Base-by-base conservation (phyloP, 1,140 invertebrate genomes). In the Tigriopus japonicus region DNA sequence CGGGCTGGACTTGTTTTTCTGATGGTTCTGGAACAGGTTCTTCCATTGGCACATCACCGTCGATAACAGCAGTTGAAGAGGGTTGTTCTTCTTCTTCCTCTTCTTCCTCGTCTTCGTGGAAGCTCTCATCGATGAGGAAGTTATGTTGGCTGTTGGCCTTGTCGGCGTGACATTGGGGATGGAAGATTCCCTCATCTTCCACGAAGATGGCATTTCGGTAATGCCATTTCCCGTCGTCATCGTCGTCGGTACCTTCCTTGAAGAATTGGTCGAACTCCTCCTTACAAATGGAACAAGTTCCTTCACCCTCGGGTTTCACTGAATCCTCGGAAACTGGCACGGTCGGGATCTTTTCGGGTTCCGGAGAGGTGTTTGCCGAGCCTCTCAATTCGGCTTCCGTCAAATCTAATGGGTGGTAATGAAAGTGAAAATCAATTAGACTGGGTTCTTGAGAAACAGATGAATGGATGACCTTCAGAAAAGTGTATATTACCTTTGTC, bases 181-280 rank as follows among this genome's bases (percentile, higher is more conserved):
- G 55, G 21, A n/a, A 58, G 5, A 42, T 40, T 6, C 55, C 28
- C 6, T 15, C 28, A 19, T 24, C 81, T 42, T 90, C 82, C 42
- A 83, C 79, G 19, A 77, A 72, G 5, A 93, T 74, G 0, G 91
- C 87, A 68, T 88, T 84, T 60, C 81, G 77, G 7, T 96, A 73
- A 69, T 93, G 87, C 93, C 93, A 98, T 69, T 94, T 28, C 6
- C 59, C 59, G 13, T 53, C 59, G 24, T 35, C 19, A 6, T 19
- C n/a, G 14, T 54, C 92, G 71, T 96, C 92, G 56, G 83, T 82
- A 67, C 96, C 92, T 72, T 96, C 87, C 68, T 93, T 85, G 75
- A 87, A 96, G 74, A 91, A 93, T 69, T 88, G 82, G 61, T 93
- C 85, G 72, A 98, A 95, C 52, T 76, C 75, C 73, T 98, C 92